phyloP scores from a whole-genome alignment of 2,888 invertebrate genomes.

The Amiota communis region DNA sequence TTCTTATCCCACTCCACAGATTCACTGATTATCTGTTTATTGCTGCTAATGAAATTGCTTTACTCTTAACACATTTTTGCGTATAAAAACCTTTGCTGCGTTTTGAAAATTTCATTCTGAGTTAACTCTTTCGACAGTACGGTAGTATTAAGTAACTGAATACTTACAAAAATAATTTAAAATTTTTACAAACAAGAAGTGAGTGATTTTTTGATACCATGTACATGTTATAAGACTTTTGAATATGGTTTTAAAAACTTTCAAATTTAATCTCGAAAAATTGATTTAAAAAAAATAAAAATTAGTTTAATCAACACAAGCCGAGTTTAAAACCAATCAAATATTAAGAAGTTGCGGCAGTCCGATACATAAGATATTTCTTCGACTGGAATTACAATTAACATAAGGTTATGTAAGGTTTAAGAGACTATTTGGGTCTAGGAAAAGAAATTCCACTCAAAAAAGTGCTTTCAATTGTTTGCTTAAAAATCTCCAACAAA shows the following conservation, averaged over 20 bases:
- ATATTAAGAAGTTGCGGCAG: not conserved
- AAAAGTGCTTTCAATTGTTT: no score
- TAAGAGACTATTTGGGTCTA: no score
- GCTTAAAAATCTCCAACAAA: no score
- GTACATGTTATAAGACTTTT: not conserved
- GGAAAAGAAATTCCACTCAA: no score
- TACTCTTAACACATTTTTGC: conserved; percentile 27
- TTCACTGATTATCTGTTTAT: conserved; percentile 38
- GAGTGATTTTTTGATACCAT: not conserved
- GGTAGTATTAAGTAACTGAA: not conserved
- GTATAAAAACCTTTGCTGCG: conserved; percentile 51
- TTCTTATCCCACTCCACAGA: conserved; percentile 26
- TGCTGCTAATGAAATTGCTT: conserved; percentile 46
- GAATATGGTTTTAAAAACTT: no score
- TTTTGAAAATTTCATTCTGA: conserved; percentile 14
- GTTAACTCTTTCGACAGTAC: not conserved
- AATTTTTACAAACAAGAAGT: not conserved
- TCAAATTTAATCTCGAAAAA: not conserved
- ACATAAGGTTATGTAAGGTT: no score
- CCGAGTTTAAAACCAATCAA: not conserved
- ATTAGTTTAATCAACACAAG: not conserved
- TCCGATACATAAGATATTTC: no score
- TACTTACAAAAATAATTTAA: not conserved
- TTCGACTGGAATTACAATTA: no score
- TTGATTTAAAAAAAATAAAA: not conserved